Evolutionary conservation across 2,888 invertebrate genomes (phyloP).

Genomic region (Himalopsyche anomala): DNA sequence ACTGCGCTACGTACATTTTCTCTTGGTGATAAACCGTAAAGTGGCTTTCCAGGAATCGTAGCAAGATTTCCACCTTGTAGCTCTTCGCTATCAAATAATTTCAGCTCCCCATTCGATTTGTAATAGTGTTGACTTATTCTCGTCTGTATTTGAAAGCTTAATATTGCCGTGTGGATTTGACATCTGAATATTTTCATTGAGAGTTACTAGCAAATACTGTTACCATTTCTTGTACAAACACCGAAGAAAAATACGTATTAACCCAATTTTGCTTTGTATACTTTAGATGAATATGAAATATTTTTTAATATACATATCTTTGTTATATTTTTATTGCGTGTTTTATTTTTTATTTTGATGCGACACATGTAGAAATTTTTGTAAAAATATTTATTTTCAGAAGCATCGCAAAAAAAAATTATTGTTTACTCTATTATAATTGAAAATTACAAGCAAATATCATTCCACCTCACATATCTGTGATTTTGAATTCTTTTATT

Average conservation of each 20-base stretch:
- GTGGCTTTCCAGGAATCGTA: conserved; percentile 22
- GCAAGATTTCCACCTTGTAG: conserved; percentile 23
- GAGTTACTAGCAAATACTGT: conserved; percentile 18
- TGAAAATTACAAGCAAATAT: too few relatives aligned
- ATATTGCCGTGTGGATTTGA: conserved; percentile 41
- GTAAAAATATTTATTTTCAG: too few relatives aligned
- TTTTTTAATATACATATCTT: too few relatives aligned
- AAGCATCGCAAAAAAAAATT: too few relatives aligned
- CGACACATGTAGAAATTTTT: too few relatives aligned
- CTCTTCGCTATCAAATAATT: conserved; percentile 35
- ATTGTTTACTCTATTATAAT: too few relatives aligned
- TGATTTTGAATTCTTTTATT: too few relatives aligned
- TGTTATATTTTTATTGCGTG: too few relatives aligned
- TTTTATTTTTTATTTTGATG: too few relatives aligned
- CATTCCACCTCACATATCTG: too few relatives aligned
- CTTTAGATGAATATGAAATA: neutral
- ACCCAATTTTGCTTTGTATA: conserved; percentile 5
- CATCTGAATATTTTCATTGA: conserved; percentile 37
- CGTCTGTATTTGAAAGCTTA: conserved; percentile 30
- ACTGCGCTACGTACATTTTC: neutral
- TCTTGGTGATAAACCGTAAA: conserved; percentile 34
- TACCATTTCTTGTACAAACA: neutral
- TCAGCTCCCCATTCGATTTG: conserved; percentile 33
- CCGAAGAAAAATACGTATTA: neutral
- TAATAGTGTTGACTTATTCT: conserved; percentile 34